Conservation (phyloP, 2,113 vertebrate species). For the Vulpes ferrilata region DNA sequence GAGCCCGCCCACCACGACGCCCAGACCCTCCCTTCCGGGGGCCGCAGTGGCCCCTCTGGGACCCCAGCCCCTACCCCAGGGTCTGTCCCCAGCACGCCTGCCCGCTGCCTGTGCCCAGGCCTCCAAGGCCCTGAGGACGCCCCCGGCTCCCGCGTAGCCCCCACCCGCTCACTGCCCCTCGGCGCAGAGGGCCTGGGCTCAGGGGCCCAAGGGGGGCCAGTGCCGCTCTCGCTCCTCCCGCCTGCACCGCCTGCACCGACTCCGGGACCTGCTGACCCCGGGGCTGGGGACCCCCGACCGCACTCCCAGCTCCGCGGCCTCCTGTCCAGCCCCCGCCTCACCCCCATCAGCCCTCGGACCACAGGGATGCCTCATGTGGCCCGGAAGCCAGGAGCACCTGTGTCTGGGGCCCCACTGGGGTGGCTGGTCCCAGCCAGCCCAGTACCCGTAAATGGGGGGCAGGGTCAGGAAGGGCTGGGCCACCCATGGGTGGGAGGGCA, state of each 20-base stretch:
- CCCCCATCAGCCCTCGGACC: neutral
- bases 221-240: neutral
- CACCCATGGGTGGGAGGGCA: neutral
- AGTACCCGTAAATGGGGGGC: no score
- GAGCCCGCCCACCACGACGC: neutral
- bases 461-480: neutral
- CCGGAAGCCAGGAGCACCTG: neutral
- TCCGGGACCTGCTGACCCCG: rapidly evolving
- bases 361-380: no score
- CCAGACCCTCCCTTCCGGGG: neutral
- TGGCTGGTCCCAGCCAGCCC: neutral
- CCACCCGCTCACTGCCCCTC: neutral
- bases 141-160: neutral
- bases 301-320: neutral
- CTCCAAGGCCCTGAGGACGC: no score
- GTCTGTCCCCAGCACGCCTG: no score
- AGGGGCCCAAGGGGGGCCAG: neutral
- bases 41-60: neutral
- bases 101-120: neutral
- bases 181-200: neutral
- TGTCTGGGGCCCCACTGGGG: neutral
- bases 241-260: no score
- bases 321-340: neutral
- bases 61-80: neutral
- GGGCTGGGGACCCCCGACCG: neutral